Base-by-base conservation (phyloP, 2,888 invertebrate species). In the Exephanes ischioxanthus region DNA sequence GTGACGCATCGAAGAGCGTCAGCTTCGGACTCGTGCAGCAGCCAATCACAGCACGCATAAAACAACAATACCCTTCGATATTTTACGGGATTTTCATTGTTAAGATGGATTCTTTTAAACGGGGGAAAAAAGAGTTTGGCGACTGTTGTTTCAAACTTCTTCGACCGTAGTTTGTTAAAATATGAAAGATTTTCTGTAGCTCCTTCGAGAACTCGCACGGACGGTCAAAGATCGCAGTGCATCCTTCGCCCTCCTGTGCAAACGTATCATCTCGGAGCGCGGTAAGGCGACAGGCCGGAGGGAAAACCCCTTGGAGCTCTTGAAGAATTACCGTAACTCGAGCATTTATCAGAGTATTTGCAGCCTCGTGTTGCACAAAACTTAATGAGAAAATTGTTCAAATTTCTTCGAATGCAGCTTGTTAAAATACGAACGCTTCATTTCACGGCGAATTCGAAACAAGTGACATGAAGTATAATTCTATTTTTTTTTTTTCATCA, bases 191-290 rank as follows among this genome's bases (percentile, higher is more conserved):
- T 83, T 85, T 61, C 72, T 68, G 55, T 58, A 37, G 63, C 67
- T 48, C 84, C 41, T 55, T 48, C 63, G 66, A 58, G 66, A 61
- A 68, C 83, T 80, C 81, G 66, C 55, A 84, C 86, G 88, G 53
- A 84, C 85, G 88, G 88, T 90, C 89, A 90, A 91, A 91, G 90
- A 91, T 91, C 90, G 86, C 72, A 90, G 88, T 89, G 90, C 90
- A 85, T 71, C 55, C 70, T 76, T 78, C 55, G 55, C 53, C 77
- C 37, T 30, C 71, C 19, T 79, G 48, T 53, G 55, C 68, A 67
- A 30, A 58, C 76, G 70, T 75, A 78, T 76, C 68, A 63, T 78
- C 61, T 78, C n/a, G 71, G n/a, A 58, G 51, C 22, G 48, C 75
- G 33, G 70, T 66, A 55, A 66, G 61, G 22, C 80, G 67, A 79